Base-by-base conservation (phyloP, 1,140 invertebrate species). In the Lepidurus packardi region DNA sequence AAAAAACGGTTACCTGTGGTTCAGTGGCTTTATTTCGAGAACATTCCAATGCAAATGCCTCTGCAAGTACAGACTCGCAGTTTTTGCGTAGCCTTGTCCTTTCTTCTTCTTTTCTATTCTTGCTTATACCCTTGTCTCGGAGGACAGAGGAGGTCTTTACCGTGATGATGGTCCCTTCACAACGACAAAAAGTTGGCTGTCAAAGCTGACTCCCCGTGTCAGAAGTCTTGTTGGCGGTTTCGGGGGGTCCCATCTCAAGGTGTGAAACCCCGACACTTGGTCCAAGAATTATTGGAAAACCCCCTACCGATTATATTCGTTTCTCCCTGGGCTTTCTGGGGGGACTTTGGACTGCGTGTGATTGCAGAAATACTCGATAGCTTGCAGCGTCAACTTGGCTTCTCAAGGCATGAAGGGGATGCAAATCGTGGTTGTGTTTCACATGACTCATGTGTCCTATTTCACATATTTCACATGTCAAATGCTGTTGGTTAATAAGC, bases 41-140 rank as follows among this genome's bases (percentile, higher is more conserved):
- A n/a, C 53, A 65, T 65, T 65, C 53, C 53, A 65, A 65, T 65
- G 53, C 53, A 65, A 65, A 65, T 65, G 53, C 53, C 53, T n/a
- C 47, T 13, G 3, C 25, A 65, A 47, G 9, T 47, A 11, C 21
- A 2, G 13, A 4, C 13, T 65, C 16, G 16, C 7, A 13, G n/a
- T n/a, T 65, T 65, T 21, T 65, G 53, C 6, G 16, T 65, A n/a
- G 53, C 13, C n/a, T n/a, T 21, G 53, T 21, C 21, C 34, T 34
- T 34, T 34, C 34, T 34, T 34, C 25, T 34, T 34, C 34, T 34
- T 34, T 34, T 34, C 34, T 34, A 34, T 34, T 34, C 34, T 34
- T 34, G 34, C 34, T 34, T 34, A 34, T 34, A 34, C 34, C 34
- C 34, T 34, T 34, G 34, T 34, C 34, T 34, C 34, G 34, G 34